Evolutionary conservation across 2,888 invertebrate genomes (phyloP).

Genomic region (Epiblema foenella): DNA sequence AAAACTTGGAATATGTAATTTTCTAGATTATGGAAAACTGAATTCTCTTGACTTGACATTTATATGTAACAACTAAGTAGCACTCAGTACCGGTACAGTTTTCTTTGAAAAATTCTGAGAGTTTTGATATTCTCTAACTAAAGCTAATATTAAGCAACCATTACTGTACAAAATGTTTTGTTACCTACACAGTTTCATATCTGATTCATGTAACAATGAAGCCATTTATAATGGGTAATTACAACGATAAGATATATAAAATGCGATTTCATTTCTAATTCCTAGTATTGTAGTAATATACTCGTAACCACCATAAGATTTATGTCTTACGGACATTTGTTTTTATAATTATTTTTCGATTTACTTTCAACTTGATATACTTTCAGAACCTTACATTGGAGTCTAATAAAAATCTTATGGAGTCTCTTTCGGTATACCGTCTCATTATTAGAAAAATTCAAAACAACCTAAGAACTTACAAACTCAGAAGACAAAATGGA

Average conservation of each 20-base stretch:
- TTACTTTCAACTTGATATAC: not conserved
- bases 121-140: too few species aligned
- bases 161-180: not conserved
- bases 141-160: too few species aligned
- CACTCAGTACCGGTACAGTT: too few species aligned
- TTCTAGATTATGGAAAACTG: too few species aligned
- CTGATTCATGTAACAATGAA: not conserved
- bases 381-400: not conserved
- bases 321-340: not conserved
- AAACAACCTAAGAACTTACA: not conserved
- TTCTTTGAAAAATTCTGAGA: too few species aligned
- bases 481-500: slow-evolving; percentile 19
- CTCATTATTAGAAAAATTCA: slow-evolving; percentile 9
- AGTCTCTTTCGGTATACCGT: slow-evolving; percentile 42
- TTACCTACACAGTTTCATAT: not conserved
- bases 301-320: not conserved
- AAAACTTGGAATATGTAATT: too few species aligned
- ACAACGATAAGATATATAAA: not conserved
- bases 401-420: slow-evolving; percentile 44
- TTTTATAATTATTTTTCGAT: not conserved
- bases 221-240: not conserved
- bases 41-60: too few species aligned
- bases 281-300: not conserved
- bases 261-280: not conserved
- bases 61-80: too few species aligned